These are phyloP conservation scores for Erinaceus europaeus DNA, from an alignment of 2,113 vertebrate species.

Conservation along the genomic window DNA sequence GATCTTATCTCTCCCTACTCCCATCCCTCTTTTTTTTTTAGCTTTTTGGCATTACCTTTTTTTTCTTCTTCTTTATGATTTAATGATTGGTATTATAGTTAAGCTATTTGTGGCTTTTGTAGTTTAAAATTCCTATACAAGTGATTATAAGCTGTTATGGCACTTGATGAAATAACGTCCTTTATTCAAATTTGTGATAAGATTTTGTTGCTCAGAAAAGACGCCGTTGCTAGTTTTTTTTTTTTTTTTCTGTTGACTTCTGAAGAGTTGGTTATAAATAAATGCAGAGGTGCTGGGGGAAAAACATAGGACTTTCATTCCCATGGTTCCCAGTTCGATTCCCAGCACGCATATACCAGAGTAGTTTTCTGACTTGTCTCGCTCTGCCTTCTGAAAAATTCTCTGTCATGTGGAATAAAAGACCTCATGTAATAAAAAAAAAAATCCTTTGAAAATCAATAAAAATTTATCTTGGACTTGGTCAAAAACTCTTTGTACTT, in stretches of 20 bases:
- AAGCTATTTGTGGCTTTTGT: neutral
- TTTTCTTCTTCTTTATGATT: neutral
- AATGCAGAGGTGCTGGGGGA: too few species aligned
- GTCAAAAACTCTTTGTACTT: constrained; percentile 12
- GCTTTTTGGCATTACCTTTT: neutral
- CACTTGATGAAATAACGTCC: neutral
- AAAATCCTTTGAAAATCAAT: too few species aligned
- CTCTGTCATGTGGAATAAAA: too few species aligned
- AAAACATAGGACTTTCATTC: too few species aligned
- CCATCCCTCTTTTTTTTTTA: neutral
- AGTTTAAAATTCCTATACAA: neutral
- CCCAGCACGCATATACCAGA: too few species aligned
- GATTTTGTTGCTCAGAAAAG: constrained; percentile 18
- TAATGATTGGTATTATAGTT: neutral
- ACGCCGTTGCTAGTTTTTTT: neutral
- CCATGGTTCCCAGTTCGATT: too few species aligned
- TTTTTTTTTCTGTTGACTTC: neutral
- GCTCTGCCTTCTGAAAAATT: too few species aligned
- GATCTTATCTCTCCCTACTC: neutral
- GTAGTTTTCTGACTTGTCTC: too few species aligned
- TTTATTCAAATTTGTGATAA: constrained; percentile 5
- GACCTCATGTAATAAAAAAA: too few species aligned
- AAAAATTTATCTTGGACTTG: constrained; percentile 20
- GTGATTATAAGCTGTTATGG: neutral
- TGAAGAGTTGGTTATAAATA: constrained; percentile 31